These are phyloP conservation scores for Lissocephala sabroskyi DNA, from an alignment of 2,888 invertebrate genomes.

Conservation along the genomic window DNA sequence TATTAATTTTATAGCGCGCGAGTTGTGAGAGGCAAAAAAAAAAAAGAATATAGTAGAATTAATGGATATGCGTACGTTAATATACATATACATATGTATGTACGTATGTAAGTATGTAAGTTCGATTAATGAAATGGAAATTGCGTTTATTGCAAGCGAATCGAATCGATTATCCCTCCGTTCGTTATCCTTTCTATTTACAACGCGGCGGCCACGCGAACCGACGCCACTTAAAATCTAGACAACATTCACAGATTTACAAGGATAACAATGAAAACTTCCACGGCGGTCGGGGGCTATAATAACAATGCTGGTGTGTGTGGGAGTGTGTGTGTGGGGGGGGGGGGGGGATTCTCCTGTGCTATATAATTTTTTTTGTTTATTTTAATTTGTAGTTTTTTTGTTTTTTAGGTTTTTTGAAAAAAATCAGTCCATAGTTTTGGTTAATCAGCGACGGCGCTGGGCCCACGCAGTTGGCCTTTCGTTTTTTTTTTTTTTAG, in stretches of 20 bases:
- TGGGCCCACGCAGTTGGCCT: no score
- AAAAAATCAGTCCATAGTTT: conserved; percentile 55
- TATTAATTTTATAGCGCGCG: conserved; percentile 1
- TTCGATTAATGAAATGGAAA: neutral
- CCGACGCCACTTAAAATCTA: conserved; percentile 47
- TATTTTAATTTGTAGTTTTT: conserved; percentile 3
- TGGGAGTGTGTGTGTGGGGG: no score
- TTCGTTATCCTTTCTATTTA: conserved; percentile 2
- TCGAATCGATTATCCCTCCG: conserved; percentile 29
- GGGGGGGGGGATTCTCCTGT: no score
- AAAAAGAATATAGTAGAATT: neutral
- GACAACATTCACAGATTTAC: conserved; percentile 51
- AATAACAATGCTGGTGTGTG: conserved; percentile 30
- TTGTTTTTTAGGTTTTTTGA: conserved; percentile 27
- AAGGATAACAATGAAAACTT: conserved; percentile 43
- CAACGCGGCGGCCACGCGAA: no score
- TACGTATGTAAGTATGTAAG: neutral
- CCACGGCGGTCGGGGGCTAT: conserved; percentile 44
- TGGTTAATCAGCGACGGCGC: conserved; percentile 41
- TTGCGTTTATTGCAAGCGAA: conserved; percentile 2
- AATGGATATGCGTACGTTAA: conserved; percentile 13
- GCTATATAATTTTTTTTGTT: conserved; percentile 10
- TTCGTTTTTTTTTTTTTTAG: conserved; percentile 42
- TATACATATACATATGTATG: conserved; percentile 19
- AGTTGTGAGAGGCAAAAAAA: neutral